Conservation (phyloP, 2,888 invertebrate species). For the Epirrita christyi region DNA sequence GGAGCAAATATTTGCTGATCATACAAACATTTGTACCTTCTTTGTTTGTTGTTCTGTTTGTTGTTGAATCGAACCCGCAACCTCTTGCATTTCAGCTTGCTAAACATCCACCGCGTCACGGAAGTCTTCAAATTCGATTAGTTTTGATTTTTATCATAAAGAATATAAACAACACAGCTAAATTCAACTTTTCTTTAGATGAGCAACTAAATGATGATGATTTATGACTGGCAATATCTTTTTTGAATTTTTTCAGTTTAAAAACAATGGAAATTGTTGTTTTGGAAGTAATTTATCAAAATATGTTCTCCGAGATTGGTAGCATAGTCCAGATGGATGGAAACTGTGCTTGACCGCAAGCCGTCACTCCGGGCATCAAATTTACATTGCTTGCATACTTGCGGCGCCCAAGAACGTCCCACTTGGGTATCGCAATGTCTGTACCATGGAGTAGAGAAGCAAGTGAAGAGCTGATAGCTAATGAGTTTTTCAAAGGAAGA, state of each 20-base stretch:
- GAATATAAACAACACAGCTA: too few species aligned
- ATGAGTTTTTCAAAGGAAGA: too few species aligned
- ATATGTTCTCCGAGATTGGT: slow-evolving; percentile 51
- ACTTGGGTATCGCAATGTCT: slow-evolving; percentile 44
- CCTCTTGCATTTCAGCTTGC: too few species aligned
- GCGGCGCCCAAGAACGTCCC: slow-evolving; percentile 60
- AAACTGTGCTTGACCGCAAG: slow-evolving; percentile 59
- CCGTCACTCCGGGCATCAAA: slow-evolving; percentile 72
- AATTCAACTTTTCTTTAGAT: too few species aligned
- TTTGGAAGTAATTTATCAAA: slow-evolving; percentile 49
- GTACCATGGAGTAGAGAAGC: slow-evolving; percentile 12
- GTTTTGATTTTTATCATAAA: slow-evolving; percentile 1
- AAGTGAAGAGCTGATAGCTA: neutral
- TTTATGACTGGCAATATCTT: neutral
- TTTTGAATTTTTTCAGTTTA: neutral
- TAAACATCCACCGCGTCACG: too few species aligned
- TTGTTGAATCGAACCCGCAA: too few species aligned
- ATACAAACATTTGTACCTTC: too few species aligned
- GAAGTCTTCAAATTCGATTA: too few species aligned
- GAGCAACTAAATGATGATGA: too few species aligned
- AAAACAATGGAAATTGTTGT: neutral
- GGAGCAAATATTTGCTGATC: too few species aligned
- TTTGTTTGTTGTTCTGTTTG: too few species aligned
- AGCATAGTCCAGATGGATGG: slow-evolving; percentile 63
- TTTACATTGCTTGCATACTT: slow-evolving; percentile 76